Conservation (phyloP, 2,113 vertebrate species). For the Dasyprocta punctata region DNA sequence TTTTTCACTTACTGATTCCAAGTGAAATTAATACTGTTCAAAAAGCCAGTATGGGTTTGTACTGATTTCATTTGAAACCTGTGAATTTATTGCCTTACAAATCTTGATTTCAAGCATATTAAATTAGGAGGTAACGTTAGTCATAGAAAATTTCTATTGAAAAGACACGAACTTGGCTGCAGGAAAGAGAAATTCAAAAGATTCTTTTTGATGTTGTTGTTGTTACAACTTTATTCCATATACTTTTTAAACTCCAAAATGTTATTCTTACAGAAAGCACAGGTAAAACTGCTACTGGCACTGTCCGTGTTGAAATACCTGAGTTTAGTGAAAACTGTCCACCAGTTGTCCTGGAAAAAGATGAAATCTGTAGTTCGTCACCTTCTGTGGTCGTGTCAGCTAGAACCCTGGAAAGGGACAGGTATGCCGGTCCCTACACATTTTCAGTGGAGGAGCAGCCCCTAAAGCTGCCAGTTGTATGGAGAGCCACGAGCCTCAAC, state of each 20-base stretch:
- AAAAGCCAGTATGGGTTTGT: neutral
- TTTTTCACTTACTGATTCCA: neutral
- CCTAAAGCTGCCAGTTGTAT: slow-evolving; percentile 77
- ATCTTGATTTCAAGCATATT: neutral
- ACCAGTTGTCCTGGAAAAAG: slow-evolving; percentile 72
- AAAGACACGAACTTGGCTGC: neutral
- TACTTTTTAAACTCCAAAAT: neutral
- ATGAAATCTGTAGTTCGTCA: slow-evolving; percentile 77
- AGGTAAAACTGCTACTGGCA: slow-evolving; percentile 87
- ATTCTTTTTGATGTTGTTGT: neutral
- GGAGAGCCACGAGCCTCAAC: slow-evolving; percentile 82
- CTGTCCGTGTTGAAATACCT: slow-evolving; percentile 83
- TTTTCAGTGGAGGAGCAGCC: slow-evolving; percentile 80
- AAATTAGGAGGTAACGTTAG: neutral
- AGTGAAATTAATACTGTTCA: neutral
- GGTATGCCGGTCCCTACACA: slow-evolving; percentile 84
- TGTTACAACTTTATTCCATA: neutral
- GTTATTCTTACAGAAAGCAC: slow-evolving; percentile 84
- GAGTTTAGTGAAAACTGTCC: slow-evolving; percentile 88
- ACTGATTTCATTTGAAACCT: slow-evolving; percentile 42
- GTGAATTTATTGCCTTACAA: neutral
- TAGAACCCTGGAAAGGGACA: slow-evolving; percentile 73
- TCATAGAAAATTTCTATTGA: neutral
- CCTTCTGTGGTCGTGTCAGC: slow-evolving; percentile 81
- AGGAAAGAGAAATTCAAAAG: neutral